Base-by-base conservation (phyloP, 2,888 invertebrate genomes). In the Trichacis sp. region DNA sequence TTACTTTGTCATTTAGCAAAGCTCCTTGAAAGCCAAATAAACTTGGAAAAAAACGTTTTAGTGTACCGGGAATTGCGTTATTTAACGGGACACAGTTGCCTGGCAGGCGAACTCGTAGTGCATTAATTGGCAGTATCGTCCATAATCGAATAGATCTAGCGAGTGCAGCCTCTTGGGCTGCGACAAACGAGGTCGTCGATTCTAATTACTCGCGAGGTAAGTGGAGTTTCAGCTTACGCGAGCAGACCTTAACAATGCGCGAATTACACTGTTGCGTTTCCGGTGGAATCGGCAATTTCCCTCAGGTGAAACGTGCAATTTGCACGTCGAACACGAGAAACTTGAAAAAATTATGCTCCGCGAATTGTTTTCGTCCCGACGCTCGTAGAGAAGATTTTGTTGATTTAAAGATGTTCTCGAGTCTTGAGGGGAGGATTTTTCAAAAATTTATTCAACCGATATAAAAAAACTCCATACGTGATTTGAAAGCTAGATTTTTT, bases 341-440 rank as follows among this genome's bases (percentile, higher is more conserved):
- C 24, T 3, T 24, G 3, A 50, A 53, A 61, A 65, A 65, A 61
- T 61, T 33, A 46, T 30, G n/a, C n/a, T n/a, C n/a, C n/a, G n/a
- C n/a, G n/a, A n/a, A n/a, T n/a, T n/a, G n/a, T n/a, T n/a, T n/a
- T n/a, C n/a, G n/a, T n/a, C n/a, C n/a, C n/a, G n/a, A n/a, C n/a
- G n/a, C n/a, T n/a, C n/a, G n/a, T n/a, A n/a, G n/a, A n/a, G n/a
- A n/a, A n/a, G n/a, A n/a, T n/a, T n/a, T n/a, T n/a, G n/a, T n/a
- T n/a, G n/a, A n/a, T n/a, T n/a, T n/a, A n/a, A n/a, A n/a, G n/a
- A n/a, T n/a, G n/a, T n/a, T n/a, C n/a, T n/a, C n/a, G n/a, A n/a
- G n/a, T n/a, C n/a, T n/a, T n/a, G n/a, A n/a, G n/a, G n/a, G n/a
- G n/a, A n/a, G n/a, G n/a, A n/a, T n/a, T n/a, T n/a, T n/a, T n/a